These are phyloP conservation scores for Adelges cooleyi DNA, from an alignment of 1,140 invertebrate genomes.

Conservation along the genomic window DNA sequence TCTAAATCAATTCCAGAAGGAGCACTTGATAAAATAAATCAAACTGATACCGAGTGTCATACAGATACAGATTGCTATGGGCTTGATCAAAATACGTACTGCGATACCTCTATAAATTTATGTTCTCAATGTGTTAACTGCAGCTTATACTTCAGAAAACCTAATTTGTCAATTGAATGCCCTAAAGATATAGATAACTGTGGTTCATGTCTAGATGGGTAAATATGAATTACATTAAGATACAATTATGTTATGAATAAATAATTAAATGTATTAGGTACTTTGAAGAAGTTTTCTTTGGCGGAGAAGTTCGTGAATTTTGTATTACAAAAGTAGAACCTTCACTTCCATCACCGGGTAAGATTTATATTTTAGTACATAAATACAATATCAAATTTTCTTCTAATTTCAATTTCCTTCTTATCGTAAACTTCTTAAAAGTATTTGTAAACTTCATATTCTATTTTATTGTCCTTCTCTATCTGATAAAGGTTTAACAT, in stretches of 20 bases:
- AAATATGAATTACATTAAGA: neutral
- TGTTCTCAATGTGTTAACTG: conserved; percentile 20
- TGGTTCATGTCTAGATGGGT: neutral
- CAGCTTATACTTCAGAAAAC: conserved; percentile 3
- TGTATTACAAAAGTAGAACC: neutral
- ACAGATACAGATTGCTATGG: neutral
- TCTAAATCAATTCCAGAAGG: neutral
- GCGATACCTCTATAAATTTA: conserved; percentile 6
- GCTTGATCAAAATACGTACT: neutral
- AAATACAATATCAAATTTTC: too few species aligned
- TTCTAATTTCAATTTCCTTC: too few species aligned
- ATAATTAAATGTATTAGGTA: neutral
- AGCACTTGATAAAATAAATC: neutral
- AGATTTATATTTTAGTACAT: neutral
- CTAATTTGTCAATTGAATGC: neutral
- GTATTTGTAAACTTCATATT: too few species aligned
- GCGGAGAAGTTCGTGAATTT: conserved; percentile 9
- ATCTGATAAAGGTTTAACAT: too few species aligned
- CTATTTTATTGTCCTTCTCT: too few species aligned
- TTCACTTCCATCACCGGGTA: conserved; percentile 6
- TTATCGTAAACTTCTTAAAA: too few species aligned
- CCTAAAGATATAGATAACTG: conserved; percentile 9
- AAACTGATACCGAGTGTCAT: neutral
- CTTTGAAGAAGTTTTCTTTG: conserved; percentile 12
- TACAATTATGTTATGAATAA: neutral